Conservation (phyloP, 2,888 invertebrate species). For the Dyspetes luteomarginatus region DNA sequence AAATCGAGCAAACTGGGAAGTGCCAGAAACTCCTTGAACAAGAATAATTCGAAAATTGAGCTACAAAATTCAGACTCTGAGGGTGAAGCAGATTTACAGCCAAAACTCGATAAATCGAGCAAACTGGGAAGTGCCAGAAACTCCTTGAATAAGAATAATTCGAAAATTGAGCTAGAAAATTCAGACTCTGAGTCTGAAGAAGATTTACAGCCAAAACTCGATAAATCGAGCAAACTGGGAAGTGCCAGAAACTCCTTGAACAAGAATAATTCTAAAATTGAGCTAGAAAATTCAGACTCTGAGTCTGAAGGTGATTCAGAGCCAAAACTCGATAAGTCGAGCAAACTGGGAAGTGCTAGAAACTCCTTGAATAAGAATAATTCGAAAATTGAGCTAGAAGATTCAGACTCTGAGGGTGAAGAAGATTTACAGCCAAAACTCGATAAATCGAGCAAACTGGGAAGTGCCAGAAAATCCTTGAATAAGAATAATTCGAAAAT, state of each 20-base stretch:
- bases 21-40: conserved; percentile 23
- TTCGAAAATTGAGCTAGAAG: neutral
- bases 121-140: conserved; percentile 10
- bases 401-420: conserved; percentile 11
- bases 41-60: conserved; percentile 9
- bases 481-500: conserved; percentile 13
- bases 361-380: conserved; percentile 28
- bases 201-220: too few species aligned
- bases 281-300: neutral
- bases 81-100: conserved; percentile 8
- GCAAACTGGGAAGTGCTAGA: neutral
- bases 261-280: neutral
- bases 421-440: conserved; percentile 1
- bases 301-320: too few species aligned
- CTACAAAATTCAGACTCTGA: conserved; percentile 1
- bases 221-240: too few species aligned
- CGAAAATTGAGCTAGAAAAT: neutral
- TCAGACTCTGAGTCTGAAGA: neutral
- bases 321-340: neutral
- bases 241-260: too few species aligned
- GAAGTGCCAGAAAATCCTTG: conserved; percentile 17
- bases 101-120: neutral
- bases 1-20: neutral
- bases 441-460: neutral
- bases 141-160: conserved; percentile 10